Percentiles rank a stretch among this genome's conserved stretches.
Conservation (phyloP, 30 jellyfish, hydroid and myxozoan species). For the Turritopsis dohrnii region DNA sequence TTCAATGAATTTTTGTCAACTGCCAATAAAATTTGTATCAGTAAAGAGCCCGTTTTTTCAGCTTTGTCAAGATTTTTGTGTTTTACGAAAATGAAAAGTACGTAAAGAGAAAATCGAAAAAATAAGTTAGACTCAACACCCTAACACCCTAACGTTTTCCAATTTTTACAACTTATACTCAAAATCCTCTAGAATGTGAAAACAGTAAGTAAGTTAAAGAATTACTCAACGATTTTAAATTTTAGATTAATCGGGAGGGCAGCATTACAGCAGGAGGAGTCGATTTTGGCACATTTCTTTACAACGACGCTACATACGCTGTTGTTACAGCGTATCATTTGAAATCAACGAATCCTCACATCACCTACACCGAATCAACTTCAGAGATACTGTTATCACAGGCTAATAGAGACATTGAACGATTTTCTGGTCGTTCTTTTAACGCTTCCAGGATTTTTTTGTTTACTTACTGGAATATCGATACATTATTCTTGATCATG, state of each 20-base stretch:
- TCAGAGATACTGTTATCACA: background rate
- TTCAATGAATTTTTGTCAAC: too few relatives aligned
- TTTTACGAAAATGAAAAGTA: too few relatives aligned
- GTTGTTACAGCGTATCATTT: background rate
- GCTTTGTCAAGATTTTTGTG: too few relatives aligned
- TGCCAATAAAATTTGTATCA: too few relatives aligned
- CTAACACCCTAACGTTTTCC: too few relatives aligned
- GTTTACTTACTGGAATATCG: background rate
- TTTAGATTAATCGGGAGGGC: background rate
- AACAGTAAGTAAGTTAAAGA: too few relatives aligned
- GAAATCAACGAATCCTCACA: background rate
- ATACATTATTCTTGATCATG: background rate
- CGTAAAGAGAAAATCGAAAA: too few relatives aligned
- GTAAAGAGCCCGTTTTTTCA: too few relatives aligned
- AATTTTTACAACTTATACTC: too few relatives aligned
- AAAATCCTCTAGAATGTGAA: too few relatives aligned
- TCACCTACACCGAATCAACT: background rate
- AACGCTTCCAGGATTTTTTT: background rate
- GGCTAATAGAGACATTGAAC: background rate
- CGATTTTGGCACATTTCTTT: background rate
- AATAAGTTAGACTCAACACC: too few relatives aligned
- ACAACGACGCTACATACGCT: background rate
- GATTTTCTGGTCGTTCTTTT: background rate
- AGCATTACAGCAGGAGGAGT: background rate
- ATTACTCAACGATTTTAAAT: too few relatives aligned